These are phyloP conservation scores for Scaptomyza pallida DNA, from an alignment of 1,140 invertebrate genomes.

Conservation along the genomic window DNA sequence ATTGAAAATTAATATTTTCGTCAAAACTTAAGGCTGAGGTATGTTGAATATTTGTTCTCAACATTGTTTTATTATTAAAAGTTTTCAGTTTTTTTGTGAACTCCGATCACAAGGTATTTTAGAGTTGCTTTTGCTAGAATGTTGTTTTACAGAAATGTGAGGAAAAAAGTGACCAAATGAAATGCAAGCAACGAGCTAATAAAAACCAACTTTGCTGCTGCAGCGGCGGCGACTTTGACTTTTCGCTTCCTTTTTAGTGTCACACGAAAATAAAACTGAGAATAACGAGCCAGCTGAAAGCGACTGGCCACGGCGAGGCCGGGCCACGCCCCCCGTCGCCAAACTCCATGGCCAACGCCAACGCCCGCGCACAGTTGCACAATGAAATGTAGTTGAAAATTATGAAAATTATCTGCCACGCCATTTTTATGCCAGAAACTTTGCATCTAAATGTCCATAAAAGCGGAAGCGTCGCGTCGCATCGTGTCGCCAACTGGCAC, in stretches of 20 bases:
- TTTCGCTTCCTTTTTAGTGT: conserved; percentile 67
- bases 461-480: conserved; percentile 64
- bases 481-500: conserved; percentile 46
- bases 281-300: conserved; percentile 64
- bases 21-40: too few species aligned
- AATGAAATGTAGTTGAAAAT: conserved; percentile 81
- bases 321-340: conserved; percentile 37
- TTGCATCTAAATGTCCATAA: conserved; percentile 81
- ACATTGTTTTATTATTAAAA: too few species aligned
- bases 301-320: conserved; percentile 27
- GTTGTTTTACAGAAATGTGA: conserved; percentile 13
- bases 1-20: too few species aligned
- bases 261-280: conserved; percentile 72
- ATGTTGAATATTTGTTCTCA: too few species aligned
- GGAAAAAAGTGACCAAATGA: conserved; percentile 57
- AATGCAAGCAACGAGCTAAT: conserved; percentile 62
- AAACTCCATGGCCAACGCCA: conserved; percentile 49
- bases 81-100: too few species aligned
- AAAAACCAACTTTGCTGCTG: conserved; percentile 63
- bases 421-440: conserved; percentile 80
- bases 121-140: neutral
- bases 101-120: neutral
- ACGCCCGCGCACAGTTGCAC: conserved; percentile 61
- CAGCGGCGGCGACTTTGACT: conserved; percentile 53
- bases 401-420: conserved; percentile 79